Evolutionary conservation across 2,113 vertebrate genomes (phyloP).

Genomic region (Sylvicapra grimmia): DNA sequence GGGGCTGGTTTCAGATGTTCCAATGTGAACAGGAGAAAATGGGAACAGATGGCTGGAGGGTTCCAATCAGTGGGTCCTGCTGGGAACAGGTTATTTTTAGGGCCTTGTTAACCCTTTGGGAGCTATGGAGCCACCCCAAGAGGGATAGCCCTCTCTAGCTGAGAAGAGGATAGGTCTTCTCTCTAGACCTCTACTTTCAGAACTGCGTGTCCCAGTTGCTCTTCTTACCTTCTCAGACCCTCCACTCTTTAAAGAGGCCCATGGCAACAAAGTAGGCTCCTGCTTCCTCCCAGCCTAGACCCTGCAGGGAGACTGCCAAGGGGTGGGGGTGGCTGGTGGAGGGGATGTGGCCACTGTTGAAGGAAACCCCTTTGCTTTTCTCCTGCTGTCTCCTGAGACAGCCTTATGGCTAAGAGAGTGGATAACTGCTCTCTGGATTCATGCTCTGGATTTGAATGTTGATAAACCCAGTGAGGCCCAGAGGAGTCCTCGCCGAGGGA

Average conservation of each 20-base stretch:
- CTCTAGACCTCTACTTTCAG: not conserved
- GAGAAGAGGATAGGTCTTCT: slow-evolving; percentile 9
- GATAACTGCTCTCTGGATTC: not conserved
- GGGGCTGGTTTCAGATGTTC: slow-evolving; percentile 80
- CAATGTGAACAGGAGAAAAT: slow-evolving; percentile 77
- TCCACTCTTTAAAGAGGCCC: not conserved
- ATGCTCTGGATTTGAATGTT: not conserved
- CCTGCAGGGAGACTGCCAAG: not conserved
- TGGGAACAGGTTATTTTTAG: slow-evolving; percentile 83
- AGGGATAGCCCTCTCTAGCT: not conserved
- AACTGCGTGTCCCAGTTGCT: not conserved
- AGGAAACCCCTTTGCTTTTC: not conserved
- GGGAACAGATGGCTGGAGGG: slow-evolving; percentile 83
- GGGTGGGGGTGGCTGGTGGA: not conserved
- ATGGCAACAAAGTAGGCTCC: not conserved
- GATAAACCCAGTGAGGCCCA: not conserved
- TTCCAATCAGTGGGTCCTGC: slow-evolving; percentile 79
- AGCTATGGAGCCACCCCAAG: slow-evolving; percentile 57
- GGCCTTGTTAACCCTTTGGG: slow-evolving; percentile 76
- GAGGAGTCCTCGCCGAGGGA: not conserved
- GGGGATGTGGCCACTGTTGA: not conserved
- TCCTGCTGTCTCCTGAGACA: not conserved
- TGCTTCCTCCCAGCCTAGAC: not conserved
- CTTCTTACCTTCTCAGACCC: not conserved
- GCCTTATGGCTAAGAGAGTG: not conserved